phyloP scores from a whole-genome alignment of 2,888 invertebrate species.

The Endotricha flammealis region DNA sequence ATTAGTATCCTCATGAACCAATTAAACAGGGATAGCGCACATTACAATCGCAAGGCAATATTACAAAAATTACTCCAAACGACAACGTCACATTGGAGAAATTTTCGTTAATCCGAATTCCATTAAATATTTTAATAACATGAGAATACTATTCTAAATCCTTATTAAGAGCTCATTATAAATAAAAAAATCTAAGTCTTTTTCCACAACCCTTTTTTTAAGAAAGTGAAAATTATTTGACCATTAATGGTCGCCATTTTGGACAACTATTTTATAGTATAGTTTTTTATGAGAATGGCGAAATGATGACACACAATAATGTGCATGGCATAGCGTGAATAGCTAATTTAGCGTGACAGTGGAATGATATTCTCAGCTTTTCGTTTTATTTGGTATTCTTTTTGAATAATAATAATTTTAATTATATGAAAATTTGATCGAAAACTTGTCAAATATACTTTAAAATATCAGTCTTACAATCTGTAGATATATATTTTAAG shows the following conservation, averaged over 20 bases:
- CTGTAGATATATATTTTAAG: no score
- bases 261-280: conserved; percentile 20
- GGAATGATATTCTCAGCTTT: conserved; percentile 18
- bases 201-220: conserved; percentile 72
- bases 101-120: not conserved
- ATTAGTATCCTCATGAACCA: conserved; percentile 1
- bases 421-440: no score
- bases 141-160: conserved; percentile 3
- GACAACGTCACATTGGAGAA: not conserved
- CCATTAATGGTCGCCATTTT: conserved; percentile 20
- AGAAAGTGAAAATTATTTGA: conserved; percentile 17
- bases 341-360: conserved; percentile 37
- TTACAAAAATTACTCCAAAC: not conserved
- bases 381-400: not conserved
- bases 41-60: no score
- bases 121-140: not conserved
- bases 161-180: conserved; percentile 4
- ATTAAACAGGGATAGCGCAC: no score
- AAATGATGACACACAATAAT: conserved; percentile 25
- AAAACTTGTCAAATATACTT: no score
- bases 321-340: conserved; percentile 43
- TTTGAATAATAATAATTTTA: no score
- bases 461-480: no score
- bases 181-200: conserved; percentile 40
- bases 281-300: conserved; percentile 25